Percentiles rank a stretch among this genome's conserved stretches.
Conservation (phyloP, 2,797 vertebrate genomes). For the Coracias cyanogaster region DNA sequence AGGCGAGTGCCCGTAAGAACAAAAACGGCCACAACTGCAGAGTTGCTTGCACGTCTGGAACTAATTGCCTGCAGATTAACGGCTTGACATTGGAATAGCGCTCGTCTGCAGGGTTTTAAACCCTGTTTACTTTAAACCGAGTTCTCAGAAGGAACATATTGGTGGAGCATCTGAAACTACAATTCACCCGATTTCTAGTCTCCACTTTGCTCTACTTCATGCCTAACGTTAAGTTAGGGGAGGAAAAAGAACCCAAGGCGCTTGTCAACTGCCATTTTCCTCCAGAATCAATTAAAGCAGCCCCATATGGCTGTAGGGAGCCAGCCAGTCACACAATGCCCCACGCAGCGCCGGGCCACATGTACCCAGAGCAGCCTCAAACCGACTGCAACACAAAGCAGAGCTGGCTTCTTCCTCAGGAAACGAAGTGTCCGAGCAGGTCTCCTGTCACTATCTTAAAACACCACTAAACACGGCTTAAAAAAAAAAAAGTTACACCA, state of each 20-base stretch:
- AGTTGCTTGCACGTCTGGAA: conserved; percentile 68
- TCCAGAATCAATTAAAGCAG: conserved; percentile 9
- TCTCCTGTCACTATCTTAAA: conserved; percentile 55
- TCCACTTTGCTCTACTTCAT: not conserved
- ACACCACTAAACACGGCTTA: conserved; percentile 66
- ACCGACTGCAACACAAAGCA: conserved; percentile 77
- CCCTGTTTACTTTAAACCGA: conserved; percentile 38
- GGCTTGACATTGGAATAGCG: conserved; percentile 35
- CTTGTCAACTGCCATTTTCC: not conserved
- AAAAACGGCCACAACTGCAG: conserved; percentile 44
- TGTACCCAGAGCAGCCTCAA: conserved; percentile 75
- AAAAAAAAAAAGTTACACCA: not conserved
- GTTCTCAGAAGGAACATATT: not conserved
- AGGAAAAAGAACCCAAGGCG: not conserved
- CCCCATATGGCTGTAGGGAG: conserved; percentile 53
- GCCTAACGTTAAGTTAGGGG: not conserved
- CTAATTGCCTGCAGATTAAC: conserved; percentile 72
- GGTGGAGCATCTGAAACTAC: not conserved
- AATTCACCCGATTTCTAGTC: not conserved
- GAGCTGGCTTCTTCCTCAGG: conserved; percentile 81
- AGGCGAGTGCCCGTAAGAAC: not conserved
- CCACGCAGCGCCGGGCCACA: conserved; percentile 75
- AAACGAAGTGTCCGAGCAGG: conserved; percentile 80
- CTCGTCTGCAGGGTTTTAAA: conserved; percentile 56
- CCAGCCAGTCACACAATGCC: conserved; percentile 74